A percentile compares a stretch with the other conserved stretches of the same genome.
Conservation (phyloP, 2,113 vertebrate species). For the Aegypius monachus region DNA sequence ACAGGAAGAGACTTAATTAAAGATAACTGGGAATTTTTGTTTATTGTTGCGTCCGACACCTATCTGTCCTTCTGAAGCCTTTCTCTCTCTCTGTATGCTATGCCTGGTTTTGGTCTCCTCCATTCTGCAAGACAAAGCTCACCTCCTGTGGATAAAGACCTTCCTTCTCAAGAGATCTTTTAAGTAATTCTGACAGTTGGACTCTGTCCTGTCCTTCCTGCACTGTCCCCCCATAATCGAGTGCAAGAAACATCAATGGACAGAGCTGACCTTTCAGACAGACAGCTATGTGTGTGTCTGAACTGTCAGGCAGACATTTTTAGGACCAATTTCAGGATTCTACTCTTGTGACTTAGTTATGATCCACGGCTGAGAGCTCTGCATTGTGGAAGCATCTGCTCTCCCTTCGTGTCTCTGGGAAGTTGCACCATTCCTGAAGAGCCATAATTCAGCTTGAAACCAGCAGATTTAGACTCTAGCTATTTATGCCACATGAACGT, state of each 20-base stretch:
- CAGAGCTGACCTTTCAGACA: neutral
- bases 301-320: neutral
- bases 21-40: neutral
- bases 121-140: neutral
- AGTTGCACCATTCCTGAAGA: neutral
- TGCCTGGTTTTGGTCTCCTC: neutral
- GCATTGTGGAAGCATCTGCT: neutral
- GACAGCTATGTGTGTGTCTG: neutral
- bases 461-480: neutral
- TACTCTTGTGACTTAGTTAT: neutral
- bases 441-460: neutral
- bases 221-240: neutral
- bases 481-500: neutral
- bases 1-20: constrained; percentile 9
- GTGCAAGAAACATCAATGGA: neutral
- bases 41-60: neutral
- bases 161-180: neutral
- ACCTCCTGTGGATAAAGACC: neutral
- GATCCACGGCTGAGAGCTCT: neutral
- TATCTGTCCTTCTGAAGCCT: neutral
- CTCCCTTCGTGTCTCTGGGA: neutral
- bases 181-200: neutral
- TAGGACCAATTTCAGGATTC: neutral
- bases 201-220: neutral
- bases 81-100: neutral